Conservation (phyloP, 1,140 invertebrate species). For the Daktulosphaira vitifoliae region DNA sequence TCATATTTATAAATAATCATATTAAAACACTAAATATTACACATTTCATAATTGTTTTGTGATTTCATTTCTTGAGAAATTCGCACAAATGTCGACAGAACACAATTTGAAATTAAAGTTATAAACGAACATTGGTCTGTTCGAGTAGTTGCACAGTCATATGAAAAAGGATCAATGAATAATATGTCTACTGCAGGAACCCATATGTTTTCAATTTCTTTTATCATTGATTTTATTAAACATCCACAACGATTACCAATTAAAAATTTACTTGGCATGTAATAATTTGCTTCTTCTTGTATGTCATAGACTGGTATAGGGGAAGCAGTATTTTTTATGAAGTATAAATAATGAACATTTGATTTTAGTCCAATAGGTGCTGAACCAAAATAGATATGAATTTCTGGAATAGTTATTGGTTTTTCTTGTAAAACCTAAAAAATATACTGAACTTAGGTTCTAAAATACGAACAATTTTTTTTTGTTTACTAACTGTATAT, state of each 20-base stretch:
- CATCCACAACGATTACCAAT: neutral
- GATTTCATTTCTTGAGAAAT: slow-evolving; percentile 8
- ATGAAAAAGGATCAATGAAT: slow-evolving; percentile 19
- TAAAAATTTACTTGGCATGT: slow-evolving; percentile 15
- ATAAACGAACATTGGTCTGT: neutral
- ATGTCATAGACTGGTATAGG: slow-evolving; percentile 5
- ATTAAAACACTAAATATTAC: slow-evolving; percentile 3
- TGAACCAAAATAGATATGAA: slow-evolving; percentile 6
- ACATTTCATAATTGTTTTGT: slow-evolving; percentile 4
- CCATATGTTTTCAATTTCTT: slow-evolving; percentile 2
- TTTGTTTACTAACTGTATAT: no score
- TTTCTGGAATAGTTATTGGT: slow-evolving; percentile 13
- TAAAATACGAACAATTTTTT: no score
- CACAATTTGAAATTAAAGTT: neutral
- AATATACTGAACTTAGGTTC: no score
- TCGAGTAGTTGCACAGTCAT: neutral
- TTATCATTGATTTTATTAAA: neutral
- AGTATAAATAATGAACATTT: neutral
- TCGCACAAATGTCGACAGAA: slow-evolving; percentile 2
- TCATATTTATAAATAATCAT: no score
- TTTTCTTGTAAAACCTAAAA: slow-evolving; percentile 14
- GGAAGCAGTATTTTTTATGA: slow-evolving; percentile 1
- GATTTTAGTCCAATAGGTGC: neutral
- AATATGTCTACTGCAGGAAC: neutral
- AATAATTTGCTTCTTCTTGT: slow-evolving; percentile 10